These are phyloP conservation scores for Stenotaenia linearis DNA, from an alignment of 2,888 invertebrate genomes.

Conservation along the genomic window DNA sequence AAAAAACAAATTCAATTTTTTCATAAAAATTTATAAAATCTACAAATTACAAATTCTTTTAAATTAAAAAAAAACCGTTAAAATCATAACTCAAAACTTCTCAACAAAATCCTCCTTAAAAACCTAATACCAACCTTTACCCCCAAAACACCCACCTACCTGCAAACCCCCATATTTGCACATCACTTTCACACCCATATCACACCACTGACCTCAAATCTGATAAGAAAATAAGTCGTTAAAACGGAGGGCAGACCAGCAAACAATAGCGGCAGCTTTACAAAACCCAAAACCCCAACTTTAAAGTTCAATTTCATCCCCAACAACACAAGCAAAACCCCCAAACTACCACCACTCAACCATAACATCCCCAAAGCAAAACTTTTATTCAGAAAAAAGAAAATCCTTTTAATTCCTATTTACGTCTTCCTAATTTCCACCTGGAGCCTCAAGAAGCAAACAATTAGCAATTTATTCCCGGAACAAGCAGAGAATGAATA, in stretches of 20 bases:
- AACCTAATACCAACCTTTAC: too few relatives aligned
- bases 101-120: background rate
- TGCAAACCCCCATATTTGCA: background rate
- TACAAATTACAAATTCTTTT: too few relatives aligned
- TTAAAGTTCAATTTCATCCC: background rate
- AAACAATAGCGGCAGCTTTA: background rate
- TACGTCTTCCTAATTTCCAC: too few relatives aligned
- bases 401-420: too few relatives aligned
- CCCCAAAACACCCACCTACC: too few relatives aligned
- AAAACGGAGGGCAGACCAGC: background rate
- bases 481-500: background rate
- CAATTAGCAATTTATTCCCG: background rate
- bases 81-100: too few relatives aligned
- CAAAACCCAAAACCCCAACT: background rate
- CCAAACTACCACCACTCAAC: background rate
- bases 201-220: background rate
- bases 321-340: background rate
- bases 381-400: too few relatives aligned
- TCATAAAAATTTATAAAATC: too few relatives aligned
- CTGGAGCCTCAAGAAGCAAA: background rate
- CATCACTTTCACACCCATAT: background rate
- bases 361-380: background rate
- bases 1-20: too few relatives aligned
- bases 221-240: constrained; percentile 15
- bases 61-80: too few relatives aligned